These are phyloP conservation scores for Antechinus stuartii DNA, from an alignment of 2,113 vertebrate species.

Conservation along the genomic window DNA sequence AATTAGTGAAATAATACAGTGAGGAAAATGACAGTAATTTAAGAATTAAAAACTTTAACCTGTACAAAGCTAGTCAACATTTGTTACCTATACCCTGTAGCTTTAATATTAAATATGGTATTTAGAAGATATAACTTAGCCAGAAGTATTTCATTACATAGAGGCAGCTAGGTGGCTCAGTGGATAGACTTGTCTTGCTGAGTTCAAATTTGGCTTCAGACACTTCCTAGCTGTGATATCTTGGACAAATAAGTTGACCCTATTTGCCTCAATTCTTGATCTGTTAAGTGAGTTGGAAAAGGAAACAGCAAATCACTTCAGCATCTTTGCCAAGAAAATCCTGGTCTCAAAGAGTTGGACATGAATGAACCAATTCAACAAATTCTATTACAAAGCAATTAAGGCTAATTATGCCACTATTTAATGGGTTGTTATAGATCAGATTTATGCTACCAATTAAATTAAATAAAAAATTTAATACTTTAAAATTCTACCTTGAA, in stretches of 20 bases:
- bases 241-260: not conserved
- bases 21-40: not conserved
- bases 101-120: slow-evolving; percentile 42
- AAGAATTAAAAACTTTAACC: slow-evolving; percentile 48
- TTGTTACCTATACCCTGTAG: not conserved
- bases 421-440: not conserved
- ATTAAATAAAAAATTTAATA: slow-evolving; percentile 11
- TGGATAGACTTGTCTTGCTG: not conserved
- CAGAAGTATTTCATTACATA: slow-evolving; percentile 26
- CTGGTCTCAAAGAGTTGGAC: not conserved
- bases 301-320: not conserved
- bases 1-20: not conserved
- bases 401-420: not conserved
- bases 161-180: not conserved
- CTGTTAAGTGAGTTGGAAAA: not conserved
- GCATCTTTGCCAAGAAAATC: not conserved
- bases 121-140: slow-evolving; percentile 32
- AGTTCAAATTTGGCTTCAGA: not conserved
- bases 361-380: not conserved
- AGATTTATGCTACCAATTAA: slow-evolving; percentile 45
- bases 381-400: not conserved
- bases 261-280: not conserved
- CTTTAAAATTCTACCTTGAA: slow-evolving; percentile 80
- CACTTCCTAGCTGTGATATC: not conserved
- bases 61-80: not conserved